phyloP scores from a whole-genome alignment of 2,888 invertebrate species.

The Piscicola geometra region DNA sequence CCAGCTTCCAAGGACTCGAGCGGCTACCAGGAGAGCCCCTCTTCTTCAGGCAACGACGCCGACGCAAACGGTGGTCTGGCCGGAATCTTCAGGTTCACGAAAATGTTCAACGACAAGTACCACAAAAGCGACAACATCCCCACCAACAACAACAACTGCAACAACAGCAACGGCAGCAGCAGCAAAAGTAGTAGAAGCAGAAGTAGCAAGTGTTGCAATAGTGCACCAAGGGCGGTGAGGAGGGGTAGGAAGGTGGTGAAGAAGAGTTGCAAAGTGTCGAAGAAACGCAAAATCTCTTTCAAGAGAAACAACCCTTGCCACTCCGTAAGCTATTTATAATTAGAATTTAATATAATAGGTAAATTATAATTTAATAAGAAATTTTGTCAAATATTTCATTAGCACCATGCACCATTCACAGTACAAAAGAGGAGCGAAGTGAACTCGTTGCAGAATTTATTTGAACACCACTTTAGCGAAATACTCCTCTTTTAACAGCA shows the following conservation, averaged over 20 bases:
- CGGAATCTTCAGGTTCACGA: background rate
- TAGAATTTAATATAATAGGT: no score
- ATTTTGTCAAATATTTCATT: no score
- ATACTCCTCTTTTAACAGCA: no score
- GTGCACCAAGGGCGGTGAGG: background rate
- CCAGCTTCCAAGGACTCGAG: no score
- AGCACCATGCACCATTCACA: no score
- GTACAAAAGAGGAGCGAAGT: no score
- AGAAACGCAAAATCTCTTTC: background rate
- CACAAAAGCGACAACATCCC: background rate
- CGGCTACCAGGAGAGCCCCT: no score
- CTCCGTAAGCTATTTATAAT: background rate
- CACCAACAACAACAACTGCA: background rate
- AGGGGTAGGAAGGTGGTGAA: background rate
- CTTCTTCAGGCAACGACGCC: no score
- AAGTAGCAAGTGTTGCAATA: background rate
- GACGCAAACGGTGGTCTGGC: background rate
- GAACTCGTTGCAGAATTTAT: no score
- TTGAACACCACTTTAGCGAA: no score
- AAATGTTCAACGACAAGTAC: background rate
- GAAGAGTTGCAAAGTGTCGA: background rate
- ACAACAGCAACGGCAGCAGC: background rate
- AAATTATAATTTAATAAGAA: no score
- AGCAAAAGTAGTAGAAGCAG: slow-evolving; percentile 4
- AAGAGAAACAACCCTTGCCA: background rate